Evolutionary conservation across 1,140 invertebrate genomes (phyloP), one percentile per base, ranked within the genome.

Genomic region (Vanessa tameamea): DNA sequence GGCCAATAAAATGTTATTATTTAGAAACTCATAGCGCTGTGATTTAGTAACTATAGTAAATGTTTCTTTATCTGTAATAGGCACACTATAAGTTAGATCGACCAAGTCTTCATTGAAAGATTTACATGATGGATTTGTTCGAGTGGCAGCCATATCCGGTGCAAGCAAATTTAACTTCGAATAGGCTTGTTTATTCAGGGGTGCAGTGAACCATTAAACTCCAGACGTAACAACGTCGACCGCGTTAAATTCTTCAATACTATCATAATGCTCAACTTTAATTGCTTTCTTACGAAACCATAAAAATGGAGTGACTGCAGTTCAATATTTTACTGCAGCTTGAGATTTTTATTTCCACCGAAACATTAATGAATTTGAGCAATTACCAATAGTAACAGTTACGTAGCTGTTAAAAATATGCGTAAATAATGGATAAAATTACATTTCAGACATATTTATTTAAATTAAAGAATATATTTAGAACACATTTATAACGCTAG

Each of bases 141-240:
- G 84, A 92, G 88, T 89, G 88, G 84, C 85, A 83, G 84, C 83
- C 83, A 86, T 90, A 89, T 91, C 89, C 89, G 90, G 88, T 86
- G 84, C 85, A 87, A 89, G 90, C 88, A 89, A 91, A 90, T 90
- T 92, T 91, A 90, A 88, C 87, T 89, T 75, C 84, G 76, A 87
- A 89, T 88, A 90, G 86, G 76, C 82, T 79, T 92, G 90, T 92
- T 92, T 92, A 91, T 89, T 89, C 87, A 89, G 88, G 87, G 87
- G 90, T 92, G 89, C 90, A 92, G 51, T 92, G 89, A 92, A 92
- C 90, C 85, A 92, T 92, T 89, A 90, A 90, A 86, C 82, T 81
- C 75, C 71, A 87, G 80, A 82, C 86, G 87, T 88, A 87, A 89
- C 86, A 82, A 84, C 85, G 75, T 84, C 84, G 88, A 88, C 85